Evolutionary conservation across 1,140 invertebrate species (phyloP), one percentile per base, ranked within the genome.

Genomic region (Drosophila nigromelanica): DNA sequence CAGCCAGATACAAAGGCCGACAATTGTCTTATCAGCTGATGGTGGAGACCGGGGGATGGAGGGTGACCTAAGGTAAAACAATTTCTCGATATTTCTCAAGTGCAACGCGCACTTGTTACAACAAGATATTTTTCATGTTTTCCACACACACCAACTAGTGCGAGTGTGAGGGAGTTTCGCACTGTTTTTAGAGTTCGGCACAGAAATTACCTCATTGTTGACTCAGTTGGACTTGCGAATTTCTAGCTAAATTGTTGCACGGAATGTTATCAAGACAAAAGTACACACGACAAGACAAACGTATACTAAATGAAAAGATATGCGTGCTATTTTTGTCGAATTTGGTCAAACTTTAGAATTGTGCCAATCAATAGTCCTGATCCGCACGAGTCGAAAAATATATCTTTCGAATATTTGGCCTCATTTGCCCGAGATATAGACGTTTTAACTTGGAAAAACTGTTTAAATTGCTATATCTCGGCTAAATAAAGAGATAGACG

Each of bases 121-220:
- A 82, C 82, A 82, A 87, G 70, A 71, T 78, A 76, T 78, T 82
- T 86, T 87, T 54, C 82, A 82, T 86, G 82, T 86, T 76, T 6
- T 33, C 12, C 12, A 7, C 37, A 15, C 18, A 64, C 42, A 30
- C 21, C 27, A 27, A 27, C 24, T 27, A 5, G 3, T 0, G 14
- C 4, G 7, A 48, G 18, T 35, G 30, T n/a, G 18, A 33, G 63
- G 30, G 37, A 21, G 35, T 72, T 47, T 47, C 15, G 48, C 39
- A 27, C 11, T 47, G 27, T 37, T 50, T 35, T 40, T 43, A 43
- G 48, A 47, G 62, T 60, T 63, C 8, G 21, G 54, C 59, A 47
- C 50, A 73, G 47, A 60, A 42, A 78, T 86, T 86, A 82, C 75
- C 78, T 86, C 82, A 86, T 78, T 86, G 76, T 86, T 81, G 71